Percentiles rank a stretch among this genome's conserved stretches.
These are phyloP conservation scores for Danio tinwini DNA, from an alignment of 2,797 vertebrate species.

Conservation along the genomic window DNA sequence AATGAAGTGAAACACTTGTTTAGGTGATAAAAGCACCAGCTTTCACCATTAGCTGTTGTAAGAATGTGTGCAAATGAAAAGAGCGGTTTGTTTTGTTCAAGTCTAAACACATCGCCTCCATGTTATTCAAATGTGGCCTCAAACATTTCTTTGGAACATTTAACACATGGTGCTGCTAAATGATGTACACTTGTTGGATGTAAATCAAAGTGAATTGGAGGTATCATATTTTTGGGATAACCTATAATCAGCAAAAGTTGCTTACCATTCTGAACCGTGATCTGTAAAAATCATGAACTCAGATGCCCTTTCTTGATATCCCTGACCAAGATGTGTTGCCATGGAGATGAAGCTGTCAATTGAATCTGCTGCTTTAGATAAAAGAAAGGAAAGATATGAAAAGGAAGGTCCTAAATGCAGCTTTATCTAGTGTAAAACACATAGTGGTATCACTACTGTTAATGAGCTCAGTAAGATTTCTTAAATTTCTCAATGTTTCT, in stretches of 20 bases:
- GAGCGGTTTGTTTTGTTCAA: background rate
- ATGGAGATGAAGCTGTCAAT: background rate
- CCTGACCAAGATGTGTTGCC: background rate
- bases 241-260: background rate
- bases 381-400: background rate
- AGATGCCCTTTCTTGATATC: background rate
- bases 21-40: slow-evolving; percentile 11
- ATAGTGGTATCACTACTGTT: no score
- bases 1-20: slow-evolving; percentile 25
- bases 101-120: slow-evolving; percentile 1
- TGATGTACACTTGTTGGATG: no score
- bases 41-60: background rate
- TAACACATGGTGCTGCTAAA: no score
- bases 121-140: background rate
- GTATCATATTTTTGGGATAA: background rate
- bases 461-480: no score
- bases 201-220: no score
- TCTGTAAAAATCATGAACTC: background rate
- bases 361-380: background rate
- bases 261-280: background rate
- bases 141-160: background rate
- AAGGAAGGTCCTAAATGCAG: background rate
- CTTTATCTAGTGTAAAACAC: background rate
- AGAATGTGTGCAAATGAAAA: background rate
- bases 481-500: no score